phyloP scores from a whole-genome alignment of 2,888 invertebrate species.

The Tetranychus truncatus region DNA sequence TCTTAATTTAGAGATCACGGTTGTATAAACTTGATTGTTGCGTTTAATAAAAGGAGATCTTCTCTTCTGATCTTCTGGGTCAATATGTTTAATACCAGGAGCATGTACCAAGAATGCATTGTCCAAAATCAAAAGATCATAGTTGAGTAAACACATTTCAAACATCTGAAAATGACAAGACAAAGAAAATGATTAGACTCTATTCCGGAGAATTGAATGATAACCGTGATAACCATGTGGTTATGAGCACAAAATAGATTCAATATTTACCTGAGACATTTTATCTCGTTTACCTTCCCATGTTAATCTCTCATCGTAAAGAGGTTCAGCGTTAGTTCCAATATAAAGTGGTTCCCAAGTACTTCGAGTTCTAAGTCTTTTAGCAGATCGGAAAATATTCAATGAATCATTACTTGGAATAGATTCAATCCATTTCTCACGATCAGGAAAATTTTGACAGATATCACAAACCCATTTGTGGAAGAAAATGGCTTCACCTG shows the following conservation, averaged over 20 bases:
- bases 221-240: no score
- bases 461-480: slow-evolving; percentile 73
- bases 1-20: slow-evolving; percentile 24
- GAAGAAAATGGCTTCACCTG: slow-evolving; percentile 56
- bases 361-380: slow-evolving; percentile 33
- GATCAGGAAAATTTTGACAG: slow-evolving; percentile 46
- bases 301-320: slow-evolving; percentile 72
- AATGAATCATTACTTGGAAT: slow-evolving; percentile 22
- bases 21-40: slow-evolving; percentile 46
- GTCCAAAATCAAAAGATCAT: slow-evolving; percentile 77
- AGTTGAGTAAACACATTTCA: slow-evolving; percentile 68
- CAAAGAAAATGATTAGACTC: slow-evolving; percentile 13
- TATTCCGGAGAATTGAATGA: no score
- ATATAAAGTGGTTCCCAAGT: slow-evolving; percentile 81
- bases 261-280: slow-evolving; percentile 64
- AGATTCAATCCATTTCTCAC: slow-evolving; percentile 24
- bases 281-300: slow-evolving; percentile 91
- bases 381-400: slow-evolving; percentile 37
- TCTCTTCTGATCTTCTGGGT: slow-evolving; percentile 56
- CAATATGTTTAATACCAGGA: slow-evolving; percentile 62
- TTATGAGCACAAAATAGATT: no score
- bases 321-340: slow-evolving; percentile 61
- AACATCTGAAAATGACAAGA: slow-evolving; percentile 48
- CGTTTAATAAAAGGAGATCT: slow-evolving; percentile 57
- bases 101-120: slow-evolving; percentile 82